Conservation (phyloP, 2,797 vertebrate species). For the Picus viridis region DNA sequence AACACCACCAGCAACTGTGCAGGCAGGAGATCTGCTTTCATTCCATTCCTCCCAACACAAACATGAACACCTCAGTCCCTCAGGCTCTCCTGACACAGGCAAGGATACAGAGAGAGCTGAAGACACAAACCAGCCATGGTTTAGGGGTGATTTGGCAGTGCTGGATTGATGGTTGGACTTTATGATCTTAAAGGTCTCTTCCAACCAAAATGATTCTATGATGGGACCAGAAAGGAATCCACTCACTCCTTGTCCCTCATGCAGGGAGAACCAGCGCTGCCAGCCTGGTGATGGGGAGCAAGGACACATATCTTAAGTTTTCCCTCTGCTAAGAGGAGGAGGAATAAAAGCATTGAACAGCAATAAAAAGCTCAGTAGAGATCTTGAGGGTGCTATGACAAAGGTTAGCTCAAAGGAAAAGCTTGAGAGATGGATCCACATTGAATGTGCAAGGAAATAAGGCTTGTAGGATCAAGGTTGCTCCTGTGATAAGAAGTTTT, state of each 20-base stretch:
- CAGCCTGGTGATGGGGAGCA: not conserved
- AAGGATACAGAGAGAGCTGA: not conserved
- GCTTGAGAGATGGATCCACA: not conserved
- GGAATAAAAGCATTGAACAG: not conserved
- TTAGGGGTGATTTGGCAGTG: no score
- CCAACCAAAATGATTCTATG: no score
- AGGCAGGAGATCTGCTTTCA: not conserved
- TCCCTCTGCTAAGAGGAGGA: not conserved
- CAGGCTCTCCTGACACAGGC: not conserved
- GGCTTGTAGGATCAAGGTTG: not conserved
- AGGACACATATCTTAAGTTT: not conserved
- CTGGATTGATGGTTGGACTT: no score
- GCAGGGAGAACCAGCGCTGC: not conserved
- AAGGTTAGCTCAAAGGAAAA: not conserved
- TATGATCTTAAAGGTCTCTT: no score
- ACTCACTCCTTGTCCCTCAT: not conserved
- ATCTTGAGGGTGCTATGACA: not conserved
- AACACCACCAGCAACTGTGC: fast-evolving
- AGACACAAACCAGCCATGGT: not conserved
- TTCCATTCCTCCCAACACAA: not conserved
- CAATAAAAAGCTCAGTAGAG: not conserved
- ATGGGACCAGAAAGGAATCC: not conserved
- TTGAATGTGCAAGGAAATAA: not conserved
- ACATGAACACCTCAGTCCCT: not conserved
- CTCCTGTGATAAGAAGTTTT: not conserved